Conservation (phyloP, 2,113 vertebrate genomes). For the Microtus oregoni region DNA sequence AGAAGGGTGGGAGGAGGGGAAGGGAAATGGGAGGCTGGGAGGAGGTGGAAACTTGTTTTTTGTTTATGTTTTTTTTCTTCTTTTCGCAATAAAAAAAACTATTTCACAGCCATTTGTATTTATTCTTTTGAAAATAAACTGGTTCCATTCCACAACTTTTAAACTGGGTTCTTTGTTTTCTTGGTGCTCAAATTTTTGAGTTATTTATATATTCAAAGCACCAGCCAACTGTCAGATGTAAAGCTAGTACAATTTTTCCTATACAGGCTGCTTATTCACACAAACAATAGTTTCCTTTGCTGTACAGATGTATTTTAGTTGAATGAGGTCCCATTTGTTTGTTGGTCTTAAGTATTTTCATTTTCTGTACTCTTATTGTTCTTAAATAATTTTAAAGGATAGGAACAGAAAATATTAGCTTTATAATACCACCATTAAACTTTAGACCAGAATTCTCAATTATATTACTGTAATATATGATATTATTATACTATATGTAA, state of each 20-base stretch:
- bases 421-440: conserved; percentile 24
- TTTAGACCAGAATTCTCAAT: conserved; percentile 24
- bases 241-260: too few species aligned
- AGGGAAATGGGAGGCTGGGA: too few species aligned
- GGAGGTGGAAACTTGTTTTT: too few species aligned
- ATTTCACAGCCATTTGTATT: background rate
- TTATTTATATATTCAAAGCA: background rate
- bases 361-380: background rate
- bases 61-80: too few species aligned
- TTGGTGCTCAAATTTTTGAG: background rate
- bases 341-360: background rate
- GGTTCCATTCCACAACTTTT: background rate
- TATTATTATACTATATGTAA: too few species aligned
- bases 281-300: too few species aligned
- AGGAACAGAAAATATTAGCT: background rate
- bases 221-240: background rate
- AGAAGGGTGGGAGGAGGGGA: too few species aligned
- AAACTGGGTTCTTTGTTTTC: background rate
- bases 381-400: background rate
- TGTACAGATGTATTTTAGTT: background rate
- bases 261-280: background rate
- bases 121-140: background rate
- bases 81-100: too few species aligned
- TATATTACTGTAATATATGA: too few species aligned
- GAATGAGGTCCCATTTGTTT: background rate